Conservation (phyloP, 2,113 vertebrate genomes). For the Rhinolophus ferrumequinum region DNA sequence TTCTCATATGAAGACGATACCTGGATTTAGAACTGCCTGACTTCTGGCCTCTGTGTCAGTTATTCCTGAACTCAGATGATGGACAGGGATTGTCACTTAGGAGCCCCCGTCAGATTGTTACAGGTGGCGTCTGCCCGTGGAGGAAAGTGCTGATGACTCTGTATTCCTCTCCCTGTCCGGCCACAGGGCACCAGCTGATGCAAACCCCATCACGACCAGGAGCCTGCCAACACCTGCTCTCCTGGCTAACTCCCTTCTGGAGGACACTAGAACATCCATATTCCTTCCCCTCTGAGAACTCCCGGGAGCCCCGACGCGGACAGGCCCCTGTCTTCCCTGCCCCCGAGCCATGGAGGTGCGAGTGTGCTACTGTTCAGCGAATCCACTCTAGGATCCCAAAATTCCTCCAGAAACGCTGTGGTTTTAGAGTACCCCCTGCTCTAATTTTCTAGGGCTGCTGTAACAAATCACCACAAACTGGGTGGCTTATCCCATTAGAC, state of each 20-base stretch:
- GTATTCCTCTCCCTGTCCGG: background rate
- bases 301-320: background rate
- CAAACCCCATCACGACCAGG: background rate
- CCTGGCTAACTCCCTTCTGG: background rate
- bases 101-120: background rate
- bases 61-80: background rate
- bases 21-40: background rate
- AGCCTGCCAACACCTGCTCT: background rate
- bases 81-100: background rate
- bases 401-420: background rate
- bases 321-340: background rate
- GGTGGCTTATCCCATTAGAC: background rate
- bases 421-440: background rate
- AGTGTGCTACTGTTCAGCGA: background rate
- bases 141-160: background rate
- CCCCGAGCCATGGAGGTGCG: too few species aligned
- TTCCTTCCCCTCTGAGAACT: background rate
- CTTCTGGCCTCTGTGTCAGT: background rate
- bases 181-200: background rate
- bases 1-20: background rate
- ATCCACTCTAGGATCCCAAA: background rate
- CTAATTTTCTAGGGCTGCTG: background rate
- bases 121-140: background rate
- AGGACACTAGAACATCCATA: background rate
- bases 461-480: background rate